Evolutionary conservation across 2,113 vertebrate species (phyloP), one percentile per base, ranked within the genome.

Genomic region (Guaruba guarouba): DNA sequence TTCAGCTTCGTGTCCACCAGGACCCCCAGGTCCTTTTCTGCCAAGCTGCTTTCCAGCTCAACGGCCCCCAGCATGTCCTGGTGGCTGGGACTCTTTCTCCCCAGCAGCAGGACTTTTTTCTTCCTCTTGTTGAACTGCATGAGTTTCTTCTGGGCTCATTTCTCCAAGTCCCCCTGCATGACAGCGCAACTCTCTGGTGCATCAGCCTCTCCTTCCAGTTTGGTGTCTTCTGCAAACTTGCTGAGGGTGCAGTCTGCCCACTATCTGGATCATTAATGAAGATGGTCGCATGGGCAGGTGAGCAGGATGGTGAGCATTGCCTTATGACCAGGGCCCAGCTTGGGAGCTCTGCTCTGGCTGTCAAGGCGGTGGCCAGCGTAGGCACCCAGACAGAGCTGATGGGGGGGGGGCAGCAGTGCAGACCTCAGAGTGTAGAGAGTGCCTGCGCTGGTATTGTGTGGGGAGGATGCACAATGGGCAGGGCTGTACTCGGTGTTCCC

Each of bases 181-280:
- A 27, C 49, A 64, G 31, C 11, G 25, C 0, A 0, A 28, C 7
- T 1, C 2, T 48, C 11, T 63, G 57, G 25, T 48, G 7, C 24
- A 39, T n/a, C 20, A 17, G 29, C 2, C 3, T 2, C 37, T 31
- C 17, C 27, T 78, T 8, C 3, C 27, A 25, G 11, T 64, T 63
- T 15, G 10, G 11, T 39, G 46, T 43, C 19, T 18, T 33, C 63
- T 13, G 29, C 28, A 73, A 7, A 77, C 10, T 15, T 71, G 33
- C 64, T 39, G 41, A 9, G 6, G 11, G 6, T 63, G 15, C 57
- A 16, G 25, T 33, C 67, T 13, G 4, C 7, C 37, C 8, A 7
- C 61, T 12, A 52, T 37, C 29, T 8, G 27, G 17, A 8, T n/a
- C 0, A 0, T 55, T 62, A 71, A 68, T 14, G 48, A 77, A 39